Base-by-base conservation (phyloP, 2,113 vertebrate species). In the Tauraco erythrolophus region DNA sequence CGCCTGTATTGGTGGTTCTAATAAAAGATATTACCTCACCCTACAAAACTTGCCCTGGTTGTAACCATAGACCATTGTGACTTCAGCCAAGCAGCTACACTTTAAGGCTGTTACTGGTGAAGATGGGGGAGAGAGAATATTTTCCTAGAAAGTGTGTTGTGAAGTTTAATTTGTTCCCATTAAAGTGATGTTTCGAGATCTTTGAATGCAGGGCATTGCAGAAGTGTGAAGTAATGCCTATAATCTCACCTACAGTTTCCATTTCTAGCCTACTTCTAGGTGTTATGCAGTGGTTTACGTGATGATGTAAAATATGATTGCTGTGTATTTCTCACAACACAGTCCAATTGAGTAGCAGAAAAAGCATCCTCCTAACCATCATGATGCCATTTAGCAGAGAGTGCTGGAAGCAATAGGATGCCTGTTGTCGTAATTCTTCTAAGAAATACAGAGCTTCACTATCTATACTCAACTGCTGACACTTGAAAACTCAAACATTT, bases 401-500 rank as follows among this genome's bases (percentile, higher is more conserved):
- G 93, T 74, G 88, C 93, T 97, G 94, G 87, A 86, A 97, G 96
- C 64, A 97, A 71, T 72, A 76, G 83, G 88, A 65, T 71, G 71
- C 79, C 91, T 89, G 93, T 91, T 94, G 96, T 89, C 81, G 16
- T 96, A 94, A 97, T 94, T 98, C 97, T 97, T 94, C 84, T 92
- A 88, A 92, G 94, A 96, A 97, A 98, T 94, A 97, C 81, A 94
- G 94, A 93, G 79, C 68, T 96, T 97, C 95, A 94, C 97, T 93
- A 89, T 98, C 95, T 94, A 33, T 85, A 92, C 89, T 93, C 97
- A 96, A 95, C 94, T 98, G 97, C 98, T 98, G 98, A 98, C 96
- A 92, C 97, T 84, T 76, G 94, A 95, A 98, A 98, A 98, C 96
- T 86, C 66, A 11, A 97, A 95, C 96, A 93, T 98, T 98, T 98